Percentiles rank a stretch among this genome's conserved stretches.
Evolutionary conservation across 2,797 vertebrate species (phyloP).

Genomic region (Leucoraja ocellata): DNA sequence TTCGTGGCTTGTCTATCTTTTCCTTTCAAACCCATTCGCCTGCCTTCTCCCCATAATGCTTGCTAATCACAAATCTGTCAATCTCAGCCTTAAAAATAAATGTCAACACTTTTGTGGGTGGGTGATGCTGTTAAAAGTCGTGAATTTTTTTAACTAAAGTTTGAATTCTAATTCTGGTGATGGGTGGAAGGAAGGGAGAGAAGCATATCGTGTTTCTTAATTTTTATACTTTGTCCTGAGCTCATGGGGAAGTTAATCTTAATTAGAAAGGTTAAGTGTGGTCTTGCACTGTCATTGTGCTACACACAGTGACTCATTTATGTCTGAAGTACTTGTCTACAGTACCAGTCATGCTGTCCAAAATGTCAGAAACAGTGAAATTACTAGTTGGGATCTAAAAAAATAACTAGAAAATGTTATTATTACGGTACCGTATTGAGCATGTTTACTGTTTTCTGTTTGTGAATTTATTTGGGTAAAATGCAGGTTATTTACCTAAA

Average conservation of each 20-base stretch:
- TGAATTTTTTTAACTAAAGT: too few relatives aligned
- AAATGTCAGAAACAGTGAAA: background rate
- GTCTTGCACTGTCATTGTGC: background rate
- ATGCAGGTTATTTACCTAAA: background rate
- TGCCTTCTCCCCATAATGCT: too few relatives aligned
- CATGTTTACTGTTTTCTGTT: background rate
- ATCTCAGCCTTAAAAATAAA: too few relatives aligned
- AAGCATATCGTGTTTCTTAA: too few relatives aligned
- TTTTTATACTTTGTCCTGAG: background rate
- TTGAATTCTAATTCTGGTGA: too few relatives aligned
- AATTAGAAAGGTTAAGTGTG: background rate
- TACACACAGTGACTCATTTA: background rate
- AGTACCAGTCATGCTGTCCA: background rate
- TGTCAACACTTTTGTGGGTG: too few relatives aligned
- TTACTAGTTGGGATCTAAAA: background rate
- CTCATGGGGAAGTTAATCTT: background rate
- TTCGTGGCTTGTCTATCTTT: too few relatives aligned
- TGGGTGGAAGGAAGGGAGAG: too few relatives aligned
- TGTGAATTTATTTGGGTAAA: background rate
- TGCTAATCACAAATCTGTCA: too few relatives aligned
- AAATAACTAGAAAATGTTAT: background rate
- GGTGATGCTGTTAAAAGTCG: too few relatives aligned
- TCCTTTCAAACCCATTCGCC: too few relatives aligned
- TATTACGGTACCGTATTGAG: background rate
- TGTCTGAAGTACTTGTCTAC: background rate